Evolutionary conservation across 1,140 invertebrate species (phyloP), one percentile per base, ranked within the genome.

Genomic region (Trachelipus rathkii): DNA sequence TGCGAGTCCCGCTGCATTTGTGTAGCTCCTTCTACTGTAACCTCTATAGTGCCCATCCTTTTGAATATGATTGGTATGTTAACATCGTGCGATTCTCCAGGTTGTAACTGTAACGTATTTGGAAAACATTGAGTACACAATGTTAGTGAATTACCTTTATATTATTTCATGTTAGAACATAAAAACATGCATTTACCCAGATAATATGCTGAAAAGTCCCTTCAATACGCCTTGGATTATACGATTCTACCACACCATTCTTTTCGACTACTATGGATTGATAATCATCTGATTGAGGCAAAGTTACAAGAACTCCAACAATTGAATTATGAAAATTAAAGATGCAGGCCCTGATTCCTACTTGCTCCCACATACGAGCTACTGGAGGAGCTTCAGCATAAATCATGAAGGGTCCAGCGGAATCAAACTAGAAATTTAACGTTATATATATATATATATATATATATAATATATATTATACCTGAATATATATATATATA

Each of bases 241-340:
- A 89, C 13, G 88, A 87, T 5, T 83, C 84, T 0, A 88, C 87
- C 23, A 85, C 84, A 6, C 89, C 89, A 70, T 87, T 84, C 11
- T 86, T 82, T 74, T 87, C 88, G 0, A 89, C 88, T 44, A 87
- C 83, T 0, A 90, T 87, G 79, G 89, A 89, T 71, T 85, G 83
- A 80, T 88, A 89, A 73, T 88, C 84, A 21, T 84, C 81, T 0
- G 88, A 87, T 7, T 82, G 79, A 7, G 81, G 82, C 67, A 88
- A 84, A 24, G 86, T 87, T 11, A 87, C 79, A 73, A 88, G 80
- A 9, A 81, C 82, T 44, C 83, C 82, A 78, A 82, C 78, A 45
- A 78, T 79, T 73, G 74, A 78, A 8, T 66, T 6, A 71, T 81
- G 78, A 72, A 81, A 79, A 73, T 82, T 82, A 53, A 81, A 81